Percentiles rank a stretch among this genome's conserved stretches.
Evolutionary conservation across 2,888 invertebrate genomes (phyloP).

Genomic region (Quadroppia sp.): DNA sequence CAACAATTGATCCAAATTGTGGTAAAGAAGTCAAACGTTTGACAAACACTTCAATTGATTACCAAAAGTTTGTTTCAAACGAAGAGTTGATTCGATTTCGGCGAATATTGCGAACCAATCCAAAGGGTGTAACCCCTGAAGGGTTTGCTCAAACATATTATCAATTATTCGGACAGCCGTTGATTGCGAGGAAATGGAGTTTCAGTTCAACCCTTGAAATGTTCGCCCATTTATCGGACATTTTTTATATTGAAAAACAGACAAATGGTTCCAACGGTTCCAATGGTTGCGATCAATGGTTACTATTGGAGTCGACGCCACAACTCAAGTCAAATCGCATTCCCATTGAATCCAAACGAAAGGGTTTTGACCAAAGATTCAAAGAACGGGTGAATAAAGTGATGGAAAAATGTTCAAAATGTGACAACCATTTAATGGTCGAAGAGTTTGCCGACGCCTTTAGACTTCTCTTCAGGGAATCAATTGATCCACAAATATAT

Average conservation of each 20-base stretch:
- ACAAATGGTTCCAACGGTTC: not conserved
- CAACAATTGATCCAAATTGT: too few species aligned
- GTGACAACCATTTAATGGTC: not conserved
- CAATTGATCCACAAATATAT: not conserved
- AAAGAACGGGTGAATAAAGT: not conserved
- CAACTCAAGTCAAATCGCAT: not conserved
- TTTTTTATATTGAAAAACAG: not conserved
- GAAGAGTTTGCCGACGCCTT: constrained; percentile 2
- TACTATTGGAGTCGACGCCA: not conserved
- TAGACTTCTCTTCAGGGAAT: not conserved
- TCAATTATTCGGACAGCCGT: not conserved
- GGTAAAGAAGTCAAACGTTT: too few species aligned
- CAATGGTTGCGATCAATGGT: too few species aligned
- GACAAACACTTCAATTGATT: too few species aligned
- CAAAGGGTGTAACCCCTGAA: not conserved
- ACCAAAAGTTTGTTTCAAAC: too few species aligned
- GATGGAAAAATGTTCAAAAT: not conserved
- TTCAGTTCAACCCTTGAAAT: not conserved
- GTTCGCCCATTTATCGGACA: not conserved
- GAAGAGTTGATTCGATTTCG: not conserved
- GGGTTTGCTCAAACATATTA: not conserved
- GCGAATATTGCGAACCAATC: not conserved
- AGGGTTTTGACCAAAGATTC: not conserved
- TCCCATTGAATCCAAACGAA: not conserved
- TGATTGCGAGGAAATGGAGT: not conserved